These are phyloP conservation scores for Holcopasites calliopsidis DNA, from an alignment of 1,140 invertebrate species.

Conservation along the genomic window DNA sequence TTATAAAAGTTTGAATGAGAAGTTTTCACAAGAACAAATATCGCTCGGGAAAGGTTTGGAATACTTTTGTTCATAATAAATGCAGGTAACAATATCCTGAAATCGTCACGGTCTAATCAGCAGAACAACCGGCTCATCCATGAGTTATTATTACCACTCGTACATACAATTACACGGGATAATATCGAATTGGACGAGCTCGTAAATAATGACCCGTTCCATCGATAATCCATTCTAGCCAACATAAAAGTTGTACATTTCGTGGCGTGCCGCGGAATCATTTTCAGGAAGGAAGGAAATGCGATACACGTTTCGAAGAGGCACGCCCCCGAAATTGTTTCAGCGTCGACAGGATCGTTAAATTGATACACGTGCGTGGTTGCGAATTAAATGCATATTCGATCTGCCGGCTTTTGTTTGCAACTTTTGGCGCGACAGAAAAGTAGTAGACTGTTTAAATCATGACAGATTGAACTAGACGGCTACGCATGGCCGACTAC, in stretches of 20 bases:
- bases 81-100: too few relatives aligned
- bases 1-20: too few relatives aligned
- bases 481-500: too few relatives aligned
- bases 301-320: constrained; percentile 26
- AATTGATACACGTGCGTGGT: neutral
- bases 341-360: constrained; percentile 22
- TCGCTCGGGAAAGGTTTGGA: too few relatives aligned
- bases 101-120: constrained; percentile 38
- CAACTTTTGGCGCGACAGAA: too few relatives aligned
- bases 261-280: neutral
- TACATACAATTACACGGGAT: constrained; percentile 32
- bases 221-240: constrained; percentile 12
- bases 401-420: too few relatives aligned
- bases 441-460: too few relatives aligned
- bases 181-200: neutral
- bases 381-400: too few relatives aligned
- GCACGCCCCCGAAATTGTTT: constrained; percentile 35
- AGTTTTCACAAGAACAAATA: too few relatives aligned
- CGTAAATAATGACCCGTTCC: constrained; percentile 26
- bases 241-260: neutral
- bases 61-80: too few relatives aligned
- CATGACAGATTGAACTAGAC: too few relatives aligned
- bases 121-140: neutral
- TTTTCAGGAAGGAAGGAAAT: constrained; percentile 21
- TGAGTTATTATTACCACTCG: constrained; percentile 38